Percentiles rank a stretch among this genome's conserved stretches.
Evolutionary conservation across 2,888 invertebrate species (phyloP).

Genomic region (Spisula solida): DNA sequence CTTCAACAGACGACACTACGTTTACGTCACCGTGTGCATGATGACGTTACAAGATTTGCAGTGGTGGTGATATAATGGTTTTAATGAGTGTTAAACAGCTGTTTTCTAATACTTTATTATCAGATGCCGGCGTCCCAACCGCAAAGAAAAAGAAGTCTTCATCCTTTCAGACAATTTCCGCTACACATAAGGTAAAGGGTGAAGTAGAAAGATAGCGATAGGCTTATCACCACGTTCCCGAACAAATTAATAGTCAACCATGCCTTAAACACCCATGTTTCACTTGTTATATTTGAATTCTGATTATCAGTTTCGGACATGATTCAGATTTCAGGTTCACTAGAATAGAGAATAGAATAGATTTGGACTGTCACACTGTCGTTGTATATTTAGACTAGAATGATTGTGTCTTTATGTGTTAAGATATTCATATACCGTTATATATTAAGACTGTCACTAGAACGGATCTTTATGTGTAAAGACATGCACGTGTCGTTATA

Average conservation of each 20-base stretch:
- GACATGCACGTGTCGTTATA: background rate
- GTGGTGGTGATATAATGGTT: background rate
- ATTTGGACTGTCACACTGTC: background rate
- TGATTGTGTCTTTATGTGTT: no score
- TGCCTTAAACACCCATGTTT: background rate
- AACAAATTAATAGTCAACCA: background rate
- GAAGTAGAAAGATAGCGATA: background rate
- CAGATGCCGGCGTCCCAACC: constrained; percentile 81
- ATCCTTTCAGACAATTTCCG: constrained; percentile 99
- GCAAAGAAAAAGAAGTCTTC: constrained; percentile 98
- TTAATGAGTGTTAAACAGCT: background rate
- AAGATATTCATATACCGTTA: no score
- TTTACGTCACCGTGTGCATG: background rate
- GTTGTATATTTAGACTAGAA: background rate
- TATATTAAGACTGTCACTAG: no score
- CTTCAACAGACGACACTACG: background rate
- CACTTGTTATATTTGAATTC: background rate
- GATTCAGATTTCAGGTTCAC: background rate
- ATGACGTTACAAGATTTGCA: background rate
- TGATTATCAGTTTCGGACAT: background rate
- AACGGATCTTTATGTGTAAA: no score
- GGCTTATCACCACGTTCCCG: background rate
- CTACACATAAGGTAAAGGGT: constrained; percentile 93
- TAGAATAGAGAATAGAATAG: no score
- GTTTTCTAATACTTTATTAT: constrained; percentile 40